Evolutionary conservation across 2,888 invertebrate genomes (phyloP).

Genomic region (Phoronis australis): DNA sequence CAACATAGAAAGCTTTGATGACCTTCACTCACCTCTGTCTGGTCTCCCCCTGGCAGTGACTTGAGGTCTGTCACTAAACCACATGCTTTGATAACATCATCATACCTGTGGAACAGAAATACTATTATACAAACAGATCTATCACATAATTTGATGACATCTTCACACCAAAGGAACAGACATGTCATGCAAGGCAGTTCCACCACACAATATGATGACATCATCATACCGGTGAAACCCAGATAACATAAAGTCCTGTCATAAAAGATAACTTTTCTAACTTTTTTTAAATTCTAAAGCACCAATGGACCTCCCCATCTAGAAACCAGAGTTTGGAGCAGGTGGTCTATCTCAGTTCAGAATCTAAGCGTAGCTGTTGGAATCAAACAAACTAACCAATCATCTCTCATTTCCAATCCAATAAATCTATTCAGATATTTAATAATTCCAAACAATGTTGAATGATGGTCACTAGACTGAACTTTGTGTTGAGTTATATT

Average conservation of each 20-base stretch:
- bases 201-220: background rate
- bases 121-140: too few species aligned
- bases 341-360: background rate
- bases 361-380: background rate
- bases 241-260: background rate
- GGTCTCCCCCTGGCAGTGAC: conserved; percentile 58
- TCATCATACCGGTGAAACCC: background rate
- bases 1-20: background rate
- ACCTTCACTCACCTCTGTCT: conserved; percentile 55
- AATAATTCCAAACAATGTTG: too few species aligned
- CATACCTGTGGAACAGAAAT: conserved; percentile 54
- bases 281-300: too few species aligned
- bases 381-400: too few species aligned
- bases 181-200: background rate
- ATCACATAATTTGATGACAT: conserved; percentile 56
- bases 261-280: background rate
- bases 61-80: conserved; percentile 59
- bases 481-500: too few species aligned
- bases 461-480: too few species aligned
- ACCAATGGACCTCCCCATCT: too few species aligned
- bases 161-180: conserved; percentile 17
- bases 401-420: too few species aligned
- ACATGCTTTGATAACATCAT: conserved; percentile 57
- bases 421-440: too few species aligned
- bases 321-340: too few species aligned